Evolutionary conservation across 2,113 vertebrate genomes (phyloP).

Genomic region (Sturnira hondurensis): DNA sequence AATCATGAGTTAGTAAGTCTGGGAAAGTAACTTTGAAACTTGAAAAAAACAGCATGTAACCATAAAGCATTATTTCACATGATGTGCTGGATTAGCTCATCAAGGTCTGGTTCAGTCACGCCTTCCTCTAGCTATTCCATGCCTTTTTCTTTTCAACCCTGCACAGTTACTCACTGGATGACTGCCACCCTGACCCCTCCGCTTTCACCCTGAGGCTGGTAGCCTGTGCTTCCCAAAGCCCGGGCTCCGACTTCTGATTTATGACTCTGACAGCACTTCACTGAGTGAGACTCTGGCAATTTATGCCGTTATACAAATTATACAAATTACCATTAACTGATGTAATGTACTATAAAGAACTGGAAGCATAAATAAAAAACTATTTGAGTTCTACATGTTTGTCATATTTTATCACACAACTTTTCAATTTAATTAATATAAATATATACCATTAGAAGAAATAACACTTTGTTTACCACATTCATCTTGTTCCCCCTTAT

Average conservation of each 20-base stretch:
- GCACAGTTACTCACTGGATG: background rate
- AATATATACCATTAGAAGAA: constrained; percentile 76
- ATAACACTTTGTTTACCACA: constrained; percentile 64
- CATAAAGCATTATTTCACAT: background rate
- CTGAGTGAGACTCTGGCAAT: constrained; percentile 78
- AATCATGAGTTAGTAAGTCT: background rate
- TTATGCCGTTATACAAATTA: constrained; percentile 86
- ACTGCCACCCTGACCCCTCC: constrained; percentile 4
- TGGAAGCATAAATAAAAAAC: constrained; percentile 79
- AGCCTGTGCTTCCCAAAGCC: background rate
- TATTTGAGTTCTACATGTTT: constrained; percentile 81
- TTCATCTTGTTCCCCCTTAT: constrained; percentile 44
- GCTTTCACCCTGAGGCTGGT: constrained; percentile 11
- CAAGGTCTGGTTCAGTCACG: background rate
- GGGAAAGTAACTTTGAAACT: constrained; percentile 42
- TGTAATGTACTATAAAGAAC: constrained; percentile 85
- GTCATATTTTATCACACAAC: constrained; percentile 78
- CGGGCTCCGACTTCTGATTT: constrained; percentile 71
- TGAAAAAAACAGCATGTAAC: background rate
- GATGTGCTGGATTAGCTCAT: constrained; percentile 40
- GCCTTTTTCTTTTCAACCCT: background rate
- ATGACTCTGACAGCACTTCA: constrained; percentile 80
- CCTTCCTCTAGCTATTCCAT: background rate
- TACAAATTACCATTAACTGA: constrained; percentile 84
- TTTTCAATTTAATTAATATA: constrained; percentile 79